Evolutionary conservation across 2,113 vertebrate species (phyloP).

Genomic region (Montifringilla adamsi): DNA sequence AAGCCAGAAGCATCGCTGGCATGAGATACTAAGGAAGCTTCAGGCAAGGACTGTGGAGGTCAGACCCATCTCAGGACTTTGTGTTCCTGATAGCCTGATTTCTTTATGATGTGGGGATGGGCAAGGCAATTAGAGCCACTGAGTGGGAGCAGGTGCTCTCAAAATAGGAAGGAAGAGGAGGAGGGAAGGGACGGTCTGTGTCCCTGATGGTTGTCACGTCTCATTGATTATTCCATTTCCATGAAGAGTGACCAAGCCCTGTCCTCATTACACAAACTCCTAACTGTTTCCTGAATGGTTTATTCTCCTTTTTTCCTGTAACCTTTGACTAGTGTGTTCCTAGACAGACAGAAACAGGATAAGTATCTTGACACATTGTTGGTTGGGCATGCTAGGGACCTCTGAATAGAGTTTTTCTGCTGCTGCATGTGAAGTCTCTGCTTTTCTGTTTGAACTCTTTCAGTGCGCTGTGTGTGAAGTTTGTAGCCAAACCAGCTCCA

Average conservation of each 20-base stretch:
- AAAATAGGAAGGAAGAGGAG: background rate
- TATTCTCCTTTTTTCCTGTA: background rate
- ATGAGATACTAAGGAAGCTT: background rate
- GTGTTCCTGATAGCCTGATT: background rate
- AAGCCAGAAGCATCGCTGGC: background rate
- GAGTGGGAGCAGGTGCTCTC: fast-evolving
- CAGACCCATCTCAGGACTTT: background rate
- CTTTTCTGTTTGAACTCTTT: background rate
- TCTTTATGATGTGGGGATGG: background rate
- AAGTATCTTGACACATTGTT: background rate
- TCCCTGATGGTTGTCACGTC: fast-evolving
- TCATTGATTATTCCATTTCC: background rate
- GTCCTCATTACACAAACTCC: fast-evolving
- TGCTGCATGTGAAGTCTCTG: fast-evolving
- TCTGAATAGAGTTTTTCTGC: background rate
- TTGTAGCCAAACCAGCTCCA: background rate
- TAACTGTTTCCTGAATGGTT: background rate
- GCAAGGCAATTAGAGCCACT: background rate
- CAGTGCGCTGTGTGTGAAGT: background rate
- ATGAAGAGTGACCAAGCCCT: background rate
- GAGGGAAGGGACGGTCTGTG: background rate
- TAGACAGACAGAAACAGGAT: background rate
- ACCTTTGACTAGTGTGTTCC: background rate
- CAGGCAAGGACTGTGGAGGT: background rate
- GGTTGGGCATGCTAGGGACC: background rate